Conservation (phyloP, 92 coral and sea anemone species). For the Galaxea fascicularis region DNA sequence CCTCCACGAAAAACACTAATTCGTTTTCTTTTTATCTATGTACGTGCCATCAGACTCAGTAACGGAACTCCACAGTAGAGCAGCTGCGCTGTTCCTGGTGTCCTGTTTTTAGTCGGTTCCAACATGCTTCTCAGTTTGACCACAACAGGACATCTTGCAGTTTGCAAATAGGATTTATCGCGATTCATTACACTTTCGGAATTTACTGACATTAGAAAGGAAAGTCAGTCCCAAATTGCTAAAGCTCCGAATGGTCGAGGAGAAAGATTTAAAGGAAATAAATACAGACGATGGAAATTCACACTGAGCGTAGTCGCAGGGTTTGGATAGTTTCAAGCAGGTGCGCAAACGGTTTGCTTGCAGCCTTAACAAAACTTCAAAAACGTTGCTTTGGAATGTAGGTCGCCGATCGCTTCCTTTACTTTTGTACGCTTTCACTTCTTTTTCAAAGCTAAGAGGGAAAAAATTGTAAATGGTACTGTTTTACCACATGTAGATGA, state of each 20-base stretch:
- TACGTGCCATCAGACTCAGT: constrained; percentile 51
- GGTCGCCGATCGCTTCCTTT: no score
- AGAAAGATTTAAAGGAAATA: no score
- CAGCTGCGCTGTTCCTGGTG: constrained; percentile 40
- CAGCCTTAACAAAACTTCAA: no score
- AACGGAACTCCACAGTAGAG: not conserved
- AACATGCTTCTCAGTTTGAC: constrained; percentile 11
- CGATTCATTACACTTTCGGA: not conserved
- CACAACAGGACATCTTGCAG: constrained; percentile 45
- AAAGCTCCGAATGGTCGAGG: not conserved
- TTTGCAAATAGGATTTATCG: not conserved
- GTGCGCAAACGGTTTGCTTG: no score
- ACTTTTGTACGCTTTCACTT: no score
- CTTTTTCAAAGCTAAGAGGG: no score
- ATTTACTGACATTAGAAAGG: not conserved
- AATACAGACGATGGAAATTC: no score
- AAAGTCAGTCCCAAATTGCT: not conserved
- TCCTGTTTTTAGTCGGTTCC: constrained; percentile 14
- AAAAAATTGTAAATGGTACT: no score
- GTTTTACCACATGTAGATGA: no score
- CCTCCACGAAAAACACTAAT: not conserved
- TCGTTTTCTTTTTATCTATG: not conserved
- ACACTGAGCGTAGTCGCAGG: no score
- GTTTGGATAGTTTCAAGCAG: no score
- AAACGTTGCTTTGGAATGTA: no score